phyloP scores from a whole-genome alignment of 2,797 vertebrate species.

The Mionectes olivaceus region DNA sequence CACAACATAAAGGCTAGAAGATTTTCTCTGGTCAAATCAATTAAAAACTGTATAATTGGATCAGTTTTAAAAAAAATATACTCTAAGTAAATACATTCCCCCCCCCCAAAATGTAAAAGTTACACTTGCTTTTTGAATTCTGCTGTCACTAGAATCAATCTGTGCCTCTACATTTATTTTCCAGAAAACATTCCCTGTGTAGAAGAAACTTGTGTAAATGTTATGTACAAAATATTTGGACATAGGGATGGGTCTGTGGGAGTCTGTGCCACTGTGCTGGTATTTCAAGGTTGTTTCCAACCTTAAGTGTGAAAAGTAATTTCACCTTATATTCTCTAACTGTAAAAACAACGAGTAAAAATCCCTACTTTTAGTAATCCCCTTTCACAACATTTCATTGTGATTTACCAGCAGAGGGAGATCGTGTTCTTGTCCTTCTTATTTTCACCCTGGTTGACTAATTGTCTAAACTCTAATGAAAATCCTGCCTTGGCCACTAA shows the following conservation, averaged over 20 bases:
- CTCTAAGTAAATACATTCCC: not conserved
- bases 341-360: not conserved
- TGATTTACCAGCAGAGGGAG: slow-evolving; percentile 59
- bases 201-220: not conserved
- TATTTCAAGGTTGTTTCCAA: not conserved
- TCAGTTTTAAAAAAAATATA: not conserved
- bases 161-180: not conserved
- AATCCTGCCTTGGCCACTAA: not conserved
- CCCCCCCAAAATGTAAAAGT: not conserved
- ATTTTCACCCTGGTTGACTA: not conserved
- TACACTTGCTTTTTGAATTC: not conserved
- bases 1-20: not conserved
- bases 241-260: not conserved
- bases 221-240: not conserved
- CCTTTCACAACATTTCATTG: not conserved
- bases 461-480: not conserved
- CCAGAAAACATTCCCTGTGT: not conserved
- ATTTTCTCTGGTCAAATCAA: not conserved
- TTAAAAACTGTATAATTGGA: not conserved
- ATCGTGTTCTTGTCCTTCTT: not conserved
- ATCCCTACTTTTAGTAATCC: not conserved
- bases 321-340: not conserved
- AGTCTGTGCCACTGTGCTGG: not conserved
- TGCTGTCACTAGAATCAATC: not conserved
- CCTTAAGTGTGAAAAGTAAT: not conserved